Percentiles rank a stretch among this genome's conserved stretches.
Evolutionary conservation across 2,113 vertebrate species (phyloP).

Genomic region (Chamaea fasciata): DNA sequence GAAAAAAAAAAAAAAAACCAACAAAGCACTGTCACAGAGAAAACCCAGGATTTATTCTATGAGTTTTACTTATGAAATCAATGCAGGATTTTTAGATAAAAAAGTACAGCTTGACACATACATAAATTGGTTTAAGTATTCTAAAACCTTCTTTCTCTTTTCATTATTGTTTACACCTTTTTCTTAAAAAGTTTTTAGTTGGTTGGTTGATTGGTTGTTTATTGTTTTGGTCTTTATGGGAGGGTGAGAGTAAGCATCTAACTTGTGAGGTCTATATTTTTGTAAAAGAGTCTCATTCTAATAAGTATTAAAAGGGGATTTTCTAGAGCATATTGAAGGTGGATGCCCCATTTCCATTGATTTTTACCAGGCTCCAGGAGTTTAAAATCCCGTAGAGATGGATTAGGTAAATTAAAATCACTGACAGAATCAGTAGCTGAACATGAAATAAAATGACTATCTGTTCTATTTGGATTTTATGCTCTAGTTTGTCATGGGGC

Average conservation of each 20-base stretch:
- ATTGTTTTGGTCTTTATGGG: background rate
- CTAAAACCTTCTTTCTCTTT: background rate
- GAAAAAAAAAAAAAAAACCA: background rate
- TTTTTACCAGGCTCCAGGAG: background rate
- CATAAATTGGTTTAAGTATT: background rate
- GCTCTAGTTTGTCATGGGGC: background rate
- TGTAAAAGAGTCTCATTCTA: background rate
- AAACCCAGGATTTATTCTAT: background rate
- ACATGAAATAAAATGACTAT: background rate
- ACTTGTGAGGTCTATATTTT: background rate
- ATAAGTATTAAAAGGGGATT: background rate
- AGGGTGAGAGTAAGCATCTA: background rate
- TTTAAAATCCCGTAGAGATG: background rate
- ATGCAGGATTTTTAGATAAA: background rate
- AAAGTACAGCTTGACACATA: background rate
- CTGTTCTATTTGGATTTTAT: background rate
- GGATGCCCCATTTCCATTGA: background rate
- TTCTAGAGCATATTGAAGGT: background rate
- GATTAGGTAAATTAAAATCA: background rate
- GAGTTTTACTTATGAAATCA: background rate
- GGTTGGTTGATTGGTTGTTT: background rate
- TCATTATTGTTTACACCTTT: background rate
- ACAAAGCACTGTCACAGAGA: background rate
- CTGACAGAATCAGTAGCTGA: background rate
- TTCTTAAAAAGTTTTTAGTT: background rate